Base-by-base conservation (phyloP, 2,797 vertebrate genomes). In the Zalophus californianus region DNA sequence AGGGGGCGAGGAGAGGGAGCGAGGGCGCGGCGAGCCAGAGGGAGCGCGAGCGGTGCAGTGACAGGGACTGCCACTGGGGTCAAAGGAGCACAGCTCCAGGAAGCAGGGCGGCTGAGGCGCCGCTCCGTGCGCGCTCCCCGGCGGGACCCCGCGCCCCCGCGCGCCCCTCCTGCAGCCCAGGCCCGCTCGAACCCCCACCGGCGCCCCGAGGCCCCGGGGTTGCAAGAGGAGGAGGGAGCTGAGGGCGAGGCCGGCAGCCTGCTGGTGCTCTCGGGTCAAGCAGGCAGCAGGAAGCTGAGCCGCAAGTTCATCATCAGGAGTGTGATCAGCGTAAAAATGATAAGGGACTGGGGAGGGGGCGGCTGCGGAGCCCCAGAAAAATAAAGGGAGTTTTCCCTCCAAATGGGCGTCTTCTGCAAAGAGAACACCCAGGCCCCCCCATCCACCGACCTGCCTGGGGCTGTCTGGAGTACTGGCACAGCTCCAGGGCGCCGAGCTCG, bases 41-140 rank as follows among this genome's bases (percentile, higher is more conserved):
- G 97, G 97, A 97, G 96, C 96, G 90, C 96, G 97, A 99, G 98
- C 98, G 98, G 98, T 98, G 99, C 99, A 99, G 99, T 99, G 99
- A 99, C 98, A 98, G 99, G 98, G 98, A 94, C 99, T 97, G 98
- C 98, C 98, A 98, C 98, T 98, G 98, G 98, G 98, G 98, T 99
- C 98, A 99, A 98, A 98, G 98, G 98, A 99, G 98, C 98, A 99
- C 96, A 99, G 99, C 99, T 99, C 98, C 98, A 98, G 98, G 98
- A 98, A 98, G 98, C 98, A 94, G 98, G 98, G 98, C 98, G 97
- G 98, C 98, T 96, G 80, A 97, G 97, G 98, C 98, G 98, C 97
- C 90, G 98, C 93, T 83, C 97, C 92, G 97, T 94, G 96, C 92
- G 94, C 97, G 95, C 97, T 97, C 96, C 97, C 96, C 84, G 68